Conservation (phyloP, 30 jellyfish, hydroid and myxozoan genomes). For the Turritopsis rubra region DNA sequence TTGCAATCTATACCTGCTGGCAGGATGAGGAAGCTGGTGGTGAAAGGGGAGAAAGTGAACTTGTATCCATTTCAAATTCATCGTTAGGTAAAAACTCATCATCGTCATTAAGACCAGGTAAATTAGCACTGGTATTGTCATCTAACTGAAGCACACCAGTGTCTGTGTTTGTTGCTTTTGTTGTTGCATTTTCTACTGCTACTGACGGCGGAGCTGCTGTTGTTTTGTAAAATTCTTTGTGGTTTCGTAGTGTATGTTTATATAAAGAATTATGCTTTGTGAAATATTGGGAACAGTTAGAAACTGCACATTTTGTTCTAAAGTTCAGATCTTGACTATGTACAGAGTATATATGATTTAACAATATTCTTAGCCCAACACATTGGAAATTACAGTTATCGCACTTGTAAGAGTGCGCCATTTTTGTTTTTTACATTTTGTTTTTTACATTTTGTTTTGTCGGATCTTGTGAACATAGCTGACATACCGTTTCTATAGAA, state of each 20-base stretch:
- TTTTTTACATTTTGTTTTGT: neutral
- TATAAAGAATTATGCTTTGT: neutral
- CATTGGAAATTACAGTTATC: neutral
- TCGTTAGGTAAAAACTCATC: neutral
- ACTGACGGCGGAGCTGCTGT: neutral
- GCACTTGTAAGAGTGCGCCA: neutral
- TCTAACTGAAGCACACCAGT: neutral
- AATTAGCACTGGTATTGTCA: neutral
- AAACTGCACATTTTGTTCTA: neutral
- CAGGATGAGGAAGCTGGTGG: neutral
- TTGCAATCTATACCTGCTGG: neutral
- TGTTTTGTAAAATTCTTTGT: neutral
- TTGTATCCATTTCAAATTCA: neutral
- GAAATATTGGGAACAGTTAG: neutral
- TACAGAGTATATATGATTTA: neutral
- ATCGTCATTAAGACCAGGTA: neutral
- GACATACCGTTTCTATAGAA: neutral
- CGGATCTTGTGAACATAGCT: neutral
- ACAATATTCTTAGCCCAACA: neutral
- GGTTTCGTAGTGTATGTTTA: neutral
- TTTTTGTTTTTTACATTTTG: neutral
- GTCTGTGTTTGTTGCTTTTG: neutral
- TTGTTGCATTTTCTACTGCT: neutral
- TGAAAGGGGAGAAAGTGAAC: neutral
- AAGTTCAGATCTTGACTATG: neutral